phyloP scores from a whole-genome alignment of 23 tunicate genomes.

The Halocynthia aurantium region DNA sequence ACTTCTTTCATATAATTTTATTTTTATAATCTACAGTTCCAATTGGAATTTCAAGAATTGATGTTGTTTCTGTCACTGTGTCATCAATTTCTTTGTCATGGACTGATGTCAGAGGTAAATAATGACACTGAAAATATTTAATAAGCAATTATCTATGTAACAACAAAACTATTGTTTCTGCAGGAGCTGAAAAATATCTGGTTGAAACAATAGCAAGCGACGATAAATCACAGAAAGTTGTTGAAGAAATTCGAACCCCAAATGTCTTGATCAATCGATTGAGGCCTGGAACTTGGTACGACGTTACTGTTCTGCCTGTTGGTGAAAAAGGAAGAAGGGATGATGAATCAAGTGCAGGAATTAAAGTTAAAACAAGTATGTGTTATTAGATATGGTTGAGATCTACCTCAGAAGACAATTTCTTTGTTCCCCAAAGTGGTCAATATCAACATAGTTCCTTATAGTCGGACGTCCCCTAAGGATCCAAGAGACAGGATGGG shows the following conservation, averaged over 20 bases:
- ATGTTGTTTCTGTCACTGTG: conserved; percentile 29
- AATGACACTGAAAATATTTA: not conserved
- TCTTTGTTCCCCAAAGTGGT: no score
- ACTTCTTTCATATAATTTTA: not conserved
- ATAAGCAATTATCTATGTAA: not conserved
- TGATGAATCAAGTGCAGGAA: not conserved
- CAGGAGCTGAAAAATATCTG: conserved; percentile 11
- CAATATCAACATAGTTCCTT: no score
- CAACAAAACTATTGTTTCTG: not conserved
- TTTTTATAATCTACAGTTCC: conserved; percentile 39
- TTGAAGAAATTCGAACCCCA: not conserved
- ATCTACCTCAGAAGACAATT: no score
- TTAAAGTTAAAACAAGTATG: conserved; percentile 13
- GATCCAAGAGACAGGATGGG: no score
- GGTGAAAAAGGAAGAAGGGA: conserved; percentile 14
- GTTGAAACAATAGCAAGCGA: not conserved
- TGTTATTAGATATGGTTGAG: not conserved
- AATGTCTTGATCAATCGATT: conserved; percentile 2
- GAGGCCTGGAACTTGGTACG: conserved; percentile 39
- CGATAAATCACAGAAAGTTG: not conserved
- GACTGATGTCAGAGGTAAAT: conserved; percentile 38
- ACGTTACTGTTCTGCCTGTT: conserved; percentile 26
- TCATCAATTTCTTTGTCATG: conserved; percentile 37
- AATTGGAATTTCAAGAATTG: conserved; percentile 26
- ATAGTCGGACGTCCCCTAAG: no score